phyloP scores from a whole-genome alignment of 2,797 vertebrate genomes.

The Labeo calbasu region DNA sequence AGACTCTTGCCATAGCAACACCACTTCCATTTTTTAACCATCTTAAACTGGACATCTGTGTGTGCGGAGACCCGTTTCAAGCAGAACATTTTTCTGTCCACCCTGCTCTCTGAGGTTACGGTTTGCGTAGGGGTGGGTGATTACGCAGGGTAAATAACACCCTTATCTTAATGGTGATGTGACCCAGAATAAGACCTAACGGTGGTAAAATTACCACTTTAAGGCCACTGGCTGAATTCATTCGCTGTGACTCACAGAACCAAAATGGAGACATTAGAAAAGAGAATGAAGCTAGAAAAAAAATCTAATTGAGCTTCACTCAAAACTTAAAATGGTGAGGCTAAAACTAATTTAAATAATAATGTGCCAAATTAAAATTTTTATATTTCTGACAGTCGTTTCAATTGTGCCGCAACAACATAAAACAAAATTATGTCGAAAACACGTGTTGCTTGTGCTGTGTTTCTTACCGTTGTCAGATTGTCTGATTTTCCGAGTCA shows the following conservation, averaged over 20 bases:
- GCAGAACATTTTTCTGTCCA: neutral
- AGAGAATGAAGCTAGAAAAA: constrained; percentile 17
- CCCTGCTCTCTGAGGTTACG: neutral
- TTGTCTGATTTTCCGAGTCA: neutral
- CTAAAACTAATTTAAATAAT: neutral
- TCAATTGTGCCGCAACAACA: neutral
- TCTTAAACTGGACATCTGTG: constrained; percentile 2
- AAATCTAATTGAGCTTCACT: neutral
- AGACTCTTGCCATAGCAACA: constrained; percentile 22
- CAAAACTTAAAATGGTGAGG: neutral
- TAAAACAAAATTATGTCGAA: neutral
- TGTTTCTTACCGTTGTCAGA: no score
- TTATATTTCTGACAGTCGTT: neutral
- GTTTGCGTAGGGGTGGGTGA: neutral
- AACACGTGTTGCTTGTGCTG: no score
- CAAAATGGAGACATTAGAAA: neutral
- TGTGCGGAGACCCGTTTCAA: neutral
- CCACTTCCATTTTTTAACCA: constrained; percentile 12
- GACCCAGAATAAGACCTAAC: constrained; percentile 23
- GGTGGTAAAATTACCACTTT: constrained; percentile 25
- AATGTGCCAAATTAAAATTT: neutral
- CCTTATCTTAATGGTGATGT: neutral
- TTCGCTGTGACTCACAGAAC: constrained; percentile 10
- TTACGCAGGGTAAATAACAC: constrained; percentile 3
- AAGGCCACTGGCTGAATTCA: neutral